Conservation (phyloP, 2,797 vertebrate species). For the Pantherophis alleghaniensis region DNA sequence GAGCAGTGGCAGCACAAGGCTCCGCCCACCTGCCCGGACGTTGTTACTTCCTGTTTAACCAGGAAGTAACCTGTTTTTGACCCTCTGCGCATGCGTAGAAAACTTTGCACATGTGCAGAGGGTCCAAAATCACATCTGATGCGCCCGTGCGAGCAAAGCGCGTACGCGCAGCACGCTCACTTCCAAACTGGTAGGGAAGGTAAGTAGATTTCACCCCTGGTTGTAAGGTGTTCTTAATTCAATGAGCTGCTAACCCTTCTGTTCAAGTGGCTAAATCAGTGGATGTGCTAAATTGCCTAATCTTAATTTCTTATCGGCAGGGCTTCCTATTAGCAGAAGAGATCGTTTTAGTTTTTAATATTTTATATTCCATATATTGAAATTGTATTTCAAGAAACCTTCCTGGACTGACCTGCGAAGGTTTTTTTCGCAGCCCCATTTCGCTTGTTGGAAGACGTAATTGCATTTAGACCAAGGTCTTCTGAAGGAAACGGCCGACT, state of each 20-base stretch:
- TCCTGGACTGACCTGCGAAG: slow-evolving; percentile 54
- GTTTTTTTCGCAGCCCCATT: slow-evolving; percentile 62
- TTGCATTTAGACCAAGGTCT: slow-evolving; percentile 87
- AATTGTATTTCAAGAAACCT: slow-evolving; percentile 61
- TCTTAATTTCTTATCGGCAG: slow-evolving; percentile 55
- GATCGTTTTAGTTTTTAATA: slow-evolving; percentile 26
- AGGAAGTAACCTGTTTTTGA: no score
- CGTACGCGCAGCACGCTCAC: no score
- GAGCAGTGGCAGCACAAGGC: no score
- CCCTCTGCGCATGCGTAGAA: no score
- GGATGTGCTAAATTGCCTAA: slow-evolving; percentile 57
- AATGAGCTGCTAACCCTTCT: slow-evolving; percentile 49
- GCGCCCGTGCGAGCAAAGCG: no score
- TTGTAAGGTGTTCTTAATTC: slow-evolving; percentile 53
- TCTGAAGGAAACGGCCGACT: slow-evolving; percentile 85
- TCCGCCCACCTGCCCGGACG: no score
- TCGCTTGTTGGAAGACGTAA: slow-evolving; percentile 80
- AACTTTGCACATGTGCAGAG: no score
- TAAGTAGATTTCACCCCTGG: no score
- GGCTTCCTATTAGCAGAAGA: slow-evolving; percentile 61
- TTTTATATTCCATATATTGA: neutral
- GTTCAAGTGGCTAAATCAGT: slow-evolving; percentile 49
- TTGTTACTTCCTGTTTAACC: no score
- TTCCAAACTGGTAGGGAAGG: no score
- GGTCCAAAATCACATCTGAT: no score